A percentile compares a stretch with the other conserved stretches of the same genome.
These are phyloP conservation scores for Megatriorchis doriae DNA, from an alignment of 2,113 vertebrate genomes.

Conservation along the genomic window DNA sequence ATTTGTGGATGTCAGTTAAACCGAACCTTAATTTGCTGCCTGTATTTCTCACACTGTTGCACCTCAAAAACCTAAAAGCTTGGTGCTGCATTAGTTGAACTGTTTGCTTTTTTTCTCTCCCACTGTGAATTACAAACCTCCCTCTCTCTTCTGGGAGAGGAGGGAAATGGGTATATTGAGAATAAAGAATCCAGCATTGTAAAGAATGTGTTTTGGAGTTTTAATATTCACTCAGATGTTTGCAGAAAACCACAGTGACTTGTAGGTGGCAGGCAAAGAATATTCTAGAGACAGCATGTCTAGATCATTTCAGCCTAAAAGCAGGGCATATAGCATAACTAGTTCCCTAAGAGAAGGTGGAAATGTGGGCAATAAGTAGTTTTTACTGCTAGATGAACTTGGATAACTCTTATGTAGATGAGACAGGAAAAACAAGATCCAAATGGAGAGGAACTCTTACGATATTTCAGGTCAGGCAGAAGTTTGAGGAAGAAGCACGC, in stretches of 20 bases:
- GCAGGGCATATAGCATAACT: not conserved
- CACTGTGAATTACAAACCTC: not conserved
- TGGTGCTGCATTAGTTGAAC: not conserved
- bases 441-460: not conserved
- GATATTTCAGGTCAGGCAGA: not conserved
- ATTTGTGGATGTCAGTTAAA: not conserved
- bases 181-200: not conserved
- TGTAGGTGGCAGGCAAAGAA: not conserved
- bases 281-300: not conserved
- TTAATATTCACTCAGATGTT: not conserved
- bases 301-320: not conserved
- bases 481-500: not conserved
- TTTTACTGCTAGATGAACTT: not conserved
- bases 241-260: not conserved
- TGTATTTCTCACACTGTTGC: not conserved
- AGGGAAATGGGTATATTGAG: not conserved
- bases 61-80: not conserved
- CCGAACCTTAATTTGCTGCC: not conserved
- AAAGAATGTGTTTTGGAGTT: not conserved
- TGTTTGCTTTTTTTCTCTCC: not conserved
- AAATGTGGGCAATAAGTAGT: not conserved
- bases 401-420: not conserved
- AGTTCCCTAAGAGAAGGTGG: not conserved
- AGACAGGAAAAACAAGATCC: conserved; percentile 31
- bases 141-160: not conserved